Base-by-base conservation (phyloP, 30 jellyfish, hydroid and myxozoan genomes). In the Catostylus mosaicus region DNA sequence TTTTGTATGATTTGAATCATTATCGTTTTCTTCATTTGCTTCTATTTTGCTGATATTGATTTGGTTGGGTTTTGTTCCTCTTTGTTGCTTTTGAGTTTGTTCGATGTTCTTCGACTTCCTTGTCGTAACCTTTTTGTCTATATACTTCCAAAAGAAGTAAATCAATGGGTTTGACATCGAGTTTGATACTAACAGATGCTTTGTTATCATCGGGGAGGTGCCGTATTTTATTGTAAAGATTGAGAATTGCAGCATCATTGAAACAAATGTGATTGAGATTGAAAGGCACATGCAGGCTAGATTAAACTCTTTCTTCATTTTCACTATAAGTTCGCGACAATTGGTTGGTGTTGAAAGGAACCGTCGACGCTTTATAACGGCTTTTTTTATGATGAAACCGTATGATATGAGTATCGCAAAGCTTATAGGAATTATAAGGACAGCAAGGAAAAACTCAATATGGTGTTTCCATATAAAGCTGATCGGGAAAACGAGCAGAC, bases 321-420 rank as follows among this genome's bases (percentile, higher is more conserved):
- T n/a, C n/a, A n/a, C n/a, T n/a, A n/a, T n/a, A n/a, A n/a, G n/a
- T n/a, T n/a, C n/a, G n/a, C n/a, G n/a, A n/a, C n/a, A n/a, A n/a
- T n/a, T n/a, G n/a, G 40, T 3, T 32, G 77, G 22, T 14, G 3
- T 43, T 32, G 77, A 43, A 0, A 64, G 36, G 5, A 45, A 0
- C 22, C 45, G 34, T 8, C 80, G 80, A 1, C 80, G 80, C 37
- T 30, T 27, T 19, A 68, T 35, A 2, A 68, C 22, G 18, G 54
- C 80, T 36, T 23, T 68, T 63, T 68, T 19, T 36, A 68, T 38
- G 2, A 68, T 68, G 80, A 33, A 35, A 20, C 64, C 54, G 43
- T 68, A 68, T 0, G 64, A 35, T 32, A 68, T 14, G 64, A 18
- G n/a, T 34, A 68, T 33, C 36, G 26, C 43, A 20, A 6, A 3